phyloP scores from a whole-genome alignment of 2,888 invertebrate species.

The Agrilus mali region DNA sequence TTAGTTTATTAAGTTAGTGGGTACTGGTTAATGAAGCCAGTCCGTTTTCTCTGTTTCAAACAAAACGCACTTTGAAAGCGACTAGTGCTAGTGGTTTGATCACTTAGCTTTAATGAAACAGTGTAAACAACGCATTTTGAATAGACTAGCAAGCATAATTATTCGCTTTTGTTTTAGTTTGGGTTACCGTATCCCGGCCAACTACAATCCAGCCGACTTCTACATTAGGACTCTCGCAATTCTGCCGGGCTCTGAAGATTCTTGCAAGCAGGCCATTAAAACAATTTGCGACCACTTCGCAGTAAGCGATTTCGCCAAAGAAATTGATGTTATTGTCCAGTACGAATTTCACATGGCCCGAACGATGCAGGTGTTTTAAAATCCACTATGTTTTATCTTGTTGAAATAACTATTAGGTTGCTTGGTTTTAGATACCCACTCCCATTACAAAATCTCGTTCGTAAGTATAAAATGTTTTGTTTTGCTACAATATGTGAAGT shows the following conservation, averaged over 20 bases:
- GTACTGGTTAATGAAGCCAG: too few species aligned
- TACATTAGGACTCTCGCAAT: conserved; percentile 73
- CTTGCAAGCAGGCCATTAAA: conserved; percentile 55
- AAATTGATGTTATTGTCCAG: conserved; percentile 61
- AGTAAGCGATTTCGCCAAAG: conserved; percentile 63
- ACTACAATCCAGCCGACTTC: conserved; percentile 85
- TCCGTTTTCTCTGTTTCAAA: too few species aligned
- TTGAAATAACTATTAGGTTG: neutral
- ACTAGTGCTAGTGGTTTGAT: too few species aligned
- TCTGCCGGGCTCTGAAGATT: conserved; percentile 62
- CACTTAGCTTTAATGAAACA: neutral
- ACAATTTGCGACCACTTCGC: conserved; percentile 67
- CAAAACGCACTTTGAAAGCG: too few species aligned
- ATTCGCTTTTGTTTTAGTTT: conserved; percentile 34
- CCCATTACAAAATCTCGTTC: conserved; percentile 12
- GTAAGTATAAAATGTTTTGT: conserved; percentile 12
- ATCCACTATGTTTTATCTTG: neutral
- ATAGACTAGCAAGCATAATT: too few species aligned
- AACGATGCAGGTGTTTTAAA: conserved; percentile 36
- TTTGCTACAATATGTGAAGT: neutral
- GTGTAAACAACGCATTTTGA: neutral
- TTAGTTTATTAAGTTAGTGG: too few species aligned
- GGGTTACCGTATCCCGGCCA: conserved; percentile 64
- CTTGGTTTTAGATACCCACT: too few species aligned
- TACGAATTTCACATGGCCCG: conserved; percentile 55